Percentiles rank a stretch among this genome's conserved stretches.
Conservation (phyloP, 2,888 invertebrate genomes). For the Epicampocera succincta region DNA sequence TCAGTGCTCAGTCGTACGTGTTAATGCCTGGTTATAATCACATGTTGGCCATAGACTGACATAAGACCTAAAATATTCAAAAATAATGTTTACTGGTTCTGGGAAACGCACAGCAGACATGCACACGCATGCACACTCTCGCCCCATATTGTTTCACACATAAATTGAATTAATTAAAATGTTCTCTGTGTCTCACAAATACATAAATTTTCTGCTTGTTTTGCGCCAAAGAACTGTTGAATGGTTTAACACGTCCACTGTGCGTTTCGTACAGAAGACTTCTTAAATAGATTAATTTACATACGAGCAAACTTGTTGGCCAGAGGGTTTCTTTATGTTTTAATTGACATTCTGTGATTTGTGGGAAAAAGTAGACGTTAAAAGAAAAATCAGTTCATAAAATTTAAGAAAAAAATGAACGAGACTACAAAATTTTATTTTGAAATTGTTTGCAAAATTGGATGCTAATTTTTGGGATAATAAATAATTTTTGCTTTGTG, state of each 20-base stretch:
- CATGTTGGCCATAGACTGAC: too few species aligned
- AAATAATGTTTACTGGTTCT: too few species aligned
- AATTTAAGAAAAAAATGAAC: neutral
- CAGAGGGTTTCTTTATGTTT: conserved; percentile 2
- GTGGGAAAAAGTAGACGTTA: too few species aligned
- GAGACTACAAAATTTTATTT: too few species aligned
- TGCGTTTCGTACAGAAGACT: neutral
- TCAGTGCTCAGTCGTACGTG: neutral
- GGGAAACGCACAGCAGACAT: too few species aligned
- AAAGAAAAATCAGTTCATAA: neutral
- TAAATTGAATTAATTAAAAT: conserved; percentile 6
- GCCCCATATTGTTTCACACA: neutral
- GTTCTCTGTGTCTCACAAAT: neutral
- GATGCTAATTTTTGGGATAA: too few species aligned
- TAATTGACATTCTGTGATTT: conserved; percentile 16
- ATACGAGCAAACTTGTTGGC: conserved; percentile 3
- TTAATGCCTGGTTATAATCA: too few species aligned
- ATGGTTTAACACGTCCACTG: conserved; percentile 41
- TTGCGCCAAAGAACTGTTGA: conserved; percentile 1
- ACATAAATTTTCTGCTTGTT: neutral
- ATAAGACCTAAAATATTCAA: too few species aligned
- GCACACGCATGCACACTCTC: too few species aligned
- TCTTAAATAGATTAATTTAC: conserved; percentile 32
- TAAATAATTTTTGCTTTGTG: too few species aligned
- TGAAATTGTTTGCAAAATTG: too few species aligned